A percentile compares a stretch with the other conserved stretches of the same genome.
Conservation (phyloP, 2,113 vertebrate species). For the Cavia porcellus region DNA sequence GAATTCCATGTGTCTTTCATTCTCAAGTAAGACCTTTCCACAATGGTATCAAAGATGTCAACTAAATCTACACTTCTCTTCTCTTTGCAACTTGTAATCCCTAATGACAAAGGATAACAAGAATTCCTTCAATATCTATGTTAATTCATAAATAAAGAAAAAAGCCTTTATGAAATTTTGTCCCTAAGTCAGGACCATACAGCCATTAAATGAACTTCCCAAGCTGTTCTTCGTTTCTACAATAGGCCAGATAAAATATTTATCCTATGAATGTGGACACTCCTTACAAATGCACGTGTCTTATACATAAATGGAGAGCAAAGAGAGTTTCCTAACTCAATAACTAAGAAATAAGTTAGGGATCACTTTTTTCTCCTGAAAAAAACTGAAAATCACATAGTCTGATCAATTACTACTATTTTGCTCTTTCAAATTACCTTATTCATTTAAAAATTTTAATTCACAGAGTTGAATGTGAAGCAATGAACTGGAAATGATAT, state of each 20-base stretch:
- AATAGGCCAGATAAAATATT: conserved; percentile 33
- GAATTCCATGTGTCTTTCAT: neutral
- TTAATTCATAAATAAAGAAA: conserved; percentile 28
- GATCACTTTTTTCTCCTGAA: neutral
- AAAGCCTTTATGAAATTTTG: neutral
- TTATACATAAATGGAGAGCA: neutral
- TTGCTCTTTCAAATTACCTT: conserved; percentile 41
- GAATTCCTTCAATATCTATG: neutral
- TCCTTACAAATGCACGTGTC: neutral
- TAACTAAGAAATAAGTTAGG: neutral
- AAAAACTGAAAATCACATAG: neutral
- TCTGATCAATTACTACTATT: neutral
- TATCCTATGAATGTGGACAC: neutral
- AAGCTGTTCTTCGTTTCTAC: neutral
- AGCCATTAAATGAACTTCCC: neutral
- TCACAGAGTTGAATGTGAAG: neutral
- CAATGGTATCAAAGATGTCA: neutral
- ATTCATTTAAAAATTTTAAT: conserved; percentile 37
- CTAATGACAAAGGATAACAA: neutral
- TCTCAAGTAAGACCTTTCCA: neutral
- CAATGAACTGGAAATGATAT: conserved; percentile 22
- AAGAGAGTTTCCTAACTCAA: neutral
- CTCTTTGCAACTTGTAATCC: neutral
- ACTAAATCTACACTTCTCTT: neutral
- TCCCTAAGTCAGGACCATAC: neutral